Base-by-base conservation (phyloP, 1,140 invertebrate species). In the Drosophila insularis region DNA sequence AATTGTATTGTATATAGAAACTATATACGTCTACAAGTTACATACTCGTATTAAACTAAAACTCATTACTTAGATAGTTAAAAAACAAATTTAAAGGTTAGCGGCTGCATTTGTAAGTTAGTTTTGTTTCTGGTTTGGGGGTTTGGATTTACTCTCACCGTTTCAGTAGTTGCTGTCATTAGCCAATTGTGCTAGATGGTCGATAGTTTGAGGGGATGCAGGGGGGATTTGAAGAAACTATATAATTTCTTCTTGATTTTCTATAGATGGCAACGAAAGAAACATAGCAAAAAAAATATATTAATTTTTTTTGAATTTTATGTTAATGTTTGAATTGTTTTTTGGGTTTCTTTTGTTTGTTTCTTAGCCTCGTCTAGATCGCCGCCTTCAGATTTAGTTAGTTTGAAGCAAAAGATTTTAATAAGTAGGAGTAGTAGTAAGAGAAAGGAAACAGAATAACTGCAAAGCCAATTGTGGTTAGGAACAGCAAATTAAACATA, bases 161-260 rank as follows among this genome's bases (percentile, higher is more conserved):
- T 71, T 78, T 82, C 85, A 54, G 69, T 35, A 54, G 32, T 74
- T 85, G 72, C 76, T 82, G 80, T 78, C 71, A 75, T 32, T 37
- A 71, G 80, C 80, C 80, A 82, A 82, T 82, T 80, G 65, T 69
- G 69, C 69, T 82, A 73, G 74, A 80, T 79, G 75, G 71, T 82
- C 79, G 79, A 55, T 81, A 3, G 43, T 46, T 56, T 50, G 54
- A 55, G 63, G 55, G 56, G 59, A 61, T 68, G 69, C 7, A 35
- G 62, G 68, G 68, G 74, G 53, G 56, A 75, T 70, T 81, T 87
- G 43, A 50, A 50, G 43, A 50, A 50, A 11, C 76, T 86, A 86
- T 61, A 87, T 50, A 64, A 87, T 65, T 73, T 86, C 82, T 81
- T 86, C 82, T 50, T 71, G 58, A 68, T 63, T 63, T 75, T 86